Evolutionary conservation across 2,113 vertebrate genomes (phyloP).

Genomic region (Equus przewalskii): DNA sequence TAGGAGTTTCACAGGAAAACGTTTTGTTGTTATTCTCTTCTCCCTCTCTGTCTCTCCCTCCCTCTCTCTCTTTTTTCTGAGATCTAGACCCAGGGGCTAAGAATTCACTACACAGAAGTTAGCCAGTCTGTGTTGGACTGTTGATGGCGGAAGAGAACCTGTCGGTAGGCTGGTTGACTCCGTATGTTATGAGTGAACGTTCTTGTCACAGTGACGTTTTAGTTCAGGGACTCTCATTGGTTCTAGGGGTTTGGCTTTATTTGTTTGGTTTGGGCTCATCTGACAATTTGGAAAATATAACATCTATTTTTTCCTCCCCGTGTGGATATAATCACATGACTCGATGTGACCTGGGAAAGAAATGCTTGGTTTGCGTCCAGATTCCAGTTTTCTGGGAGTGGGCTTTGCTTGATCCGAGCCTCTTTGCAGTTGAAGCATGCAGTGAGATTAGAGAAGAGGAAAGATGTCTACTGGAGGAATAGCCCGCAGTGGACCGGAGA

Average conservation of each 20-base stretch:
- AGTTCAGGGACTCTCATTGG: conserved; percentile 18
- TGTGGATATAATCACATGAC: conserved; percentile 58
- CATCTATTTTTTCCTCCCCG: neutral
- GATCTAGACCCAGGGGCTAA: neutral
- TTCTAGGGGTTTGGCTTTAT: conserved; percentile 32
- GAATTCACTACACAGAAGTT: neutral
- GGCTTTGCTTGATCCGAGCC: conserved; percentile 31
- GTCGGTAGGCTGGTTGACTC: neutral
- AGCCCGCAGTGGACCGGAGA: neutral
- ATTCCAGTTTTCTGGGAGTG: conserved; percentile 16
- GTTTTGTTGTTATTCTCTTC: neutral
- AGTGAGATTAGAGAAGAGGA: neutral
- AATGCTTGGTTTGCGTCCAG: conserved; percentile 25
- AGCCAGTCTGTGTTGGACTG: neutral
- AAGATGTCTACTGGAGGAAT: neutral
- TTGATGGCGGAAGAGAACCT: neutral
- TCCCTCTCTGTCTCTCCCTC: neutral
- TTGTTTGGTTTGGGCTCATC: conserved; percentile 44
- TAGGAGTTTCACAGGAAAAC: neutral
- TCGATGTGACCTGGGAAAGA: conserved; percentile 18
- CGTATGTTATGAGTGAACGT: neutral
- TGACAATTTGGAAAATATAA: conserved; percentile 54
- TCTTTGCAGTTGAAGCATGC: neutral
- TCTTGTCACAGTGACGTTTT: neutral
- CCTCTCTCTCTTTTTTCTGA: neutral